phyloP scores from a whole-genome alignment of 2,888 invertebrate species.

The Drosophila algonquin region DNA sequence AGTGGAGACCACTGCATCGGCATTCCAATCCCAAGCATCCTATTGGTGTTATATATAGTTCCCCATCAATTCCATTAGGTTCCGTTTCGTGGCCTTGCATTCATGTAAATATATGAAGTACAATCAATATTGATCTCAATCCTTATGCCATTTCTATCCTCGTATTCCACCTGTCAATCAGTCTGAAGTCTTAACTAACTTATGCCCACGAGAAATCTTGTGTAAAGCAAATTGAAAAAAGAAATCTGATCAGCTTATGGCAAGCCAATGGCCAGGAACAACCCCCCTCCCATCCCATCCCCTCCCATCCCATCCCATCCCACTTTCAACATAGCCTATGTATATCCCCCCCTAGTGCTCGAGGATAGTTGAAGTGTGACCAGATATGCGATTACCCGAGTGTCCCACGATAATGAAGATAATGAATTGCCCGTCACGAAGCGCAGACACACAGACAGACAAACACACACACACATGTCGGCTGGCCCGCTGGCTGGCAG shows the following conservation, averaged over 20 bases:
- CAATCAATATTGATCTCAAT: background rate
- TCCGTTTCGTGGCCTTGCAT: too few relatives aligned
- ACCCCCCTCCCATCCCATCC: background rate
- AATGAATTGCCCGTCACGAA: conserved; percentile 43
- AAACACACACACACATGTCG: conserved; percentile 6
- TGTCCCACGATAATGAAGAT: conserved; percentile 44
- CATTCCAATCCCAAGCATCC: too few relatives aligned
- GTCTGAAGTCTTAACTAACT: background rate
- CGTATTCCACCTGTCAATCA: conserved; percentile 35
- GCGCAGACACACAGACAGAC: conserved; percentile 11
- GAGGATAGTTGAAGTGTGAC: conserved; percentile 48
- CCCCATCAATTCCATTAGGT: too few relatives aligned
- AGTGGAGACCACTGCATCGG: too few relatives aligned
- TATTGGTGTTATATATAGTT: too few relatives aligned
- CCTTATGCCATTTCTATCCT: conserved; percentile 18
- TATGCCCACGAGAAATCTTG: conserved; percentile 4
- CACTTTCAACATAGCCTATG: conserved; percentile 23
- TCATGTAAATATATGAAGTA: too few relatives aligned
- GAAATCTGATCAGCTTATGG: conserved; percentile 65
- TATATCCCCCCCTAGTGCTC: conserved; percentile 22
- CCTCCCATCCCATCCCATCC: background rate
- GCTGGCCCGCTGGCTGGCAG: background rate
- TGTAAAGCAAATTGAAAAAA: background rate
- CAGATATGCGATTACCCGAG: conserved; percentile 38
- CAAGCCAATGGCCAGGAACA: conserved; percentile 34